Conservation (phyloP, 2,888 invertebrate species). For the Gastrophysa polygoni region DNA sequence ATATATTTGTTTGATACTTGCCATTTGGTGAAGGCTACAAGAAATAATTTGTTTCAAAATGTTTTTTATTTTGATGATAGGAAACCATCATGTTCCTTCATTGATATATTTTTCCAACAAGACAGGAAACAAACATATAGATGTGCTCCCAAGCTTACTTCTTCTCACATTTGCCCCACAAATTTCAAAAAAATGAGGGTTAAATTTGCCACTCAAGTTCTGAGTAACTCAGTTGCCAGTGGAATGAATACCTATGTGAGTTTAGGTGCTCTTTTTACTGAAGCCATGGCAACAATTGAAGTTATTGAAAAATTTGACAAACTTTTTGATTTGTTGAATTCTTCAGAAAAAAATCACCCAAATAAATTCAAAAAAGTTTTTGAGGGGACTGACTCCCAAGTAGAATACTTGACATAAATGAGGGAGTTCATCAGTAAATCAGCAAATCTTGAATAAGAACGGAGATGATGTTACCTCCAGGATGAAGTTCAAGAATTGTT, state of each 20-base stretch:
- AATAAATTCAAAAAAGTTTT: slow-evolving; percentile 15
- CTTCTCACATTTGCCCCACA: slow-evolving; percentile 34
- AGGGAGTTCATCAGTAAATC: slow-evolving; percentile 26
- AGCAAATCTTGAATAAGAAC: slow-evolving; percentile 22
- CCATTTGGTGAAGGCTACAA: slow-evolving; percentile 16
- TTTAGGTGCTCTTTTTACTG: slow-evolving; percentile 28
- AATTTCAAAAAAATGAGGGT: slow-evolving; percentile 39
- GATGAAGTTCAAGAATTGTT: slow-evolving; percentile 32
- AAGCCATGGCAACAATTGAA: slow-evolving; percentile 22
- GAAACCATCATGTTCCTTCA: slow-evolving; percentile 26
- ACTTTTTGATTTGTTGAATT: slow-evolving; percentile 15
- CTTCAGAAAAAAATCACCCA: no score
- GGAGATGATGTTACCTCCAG: slow-evolving; percentile 32
- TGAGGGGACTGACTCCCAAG: neutral
- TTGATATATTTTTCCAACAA: slow-evolving; percentile 31
- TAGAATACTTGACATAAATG: slow-evolving; percentile 29
- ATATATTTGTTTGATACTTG: no score
- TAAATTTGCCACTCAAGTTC: no score
- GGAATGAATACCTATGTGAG: no score
- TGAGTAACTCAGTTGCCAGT: no score
- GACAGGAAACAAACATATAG: slow-evolving; percentile 24
- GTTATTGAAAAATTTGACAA: slow-evolving; percentile 19
- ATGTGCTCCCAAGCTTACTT: slow-evolving; percentile 34
- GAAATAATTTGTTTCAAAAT: slow-evolving; percentile 34
- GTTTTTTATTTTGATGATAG: slow-evolving; percentile 19